Evolutionary conservation across 2,888 invertebrate genomes (phyloP).

Genomic region (Leptopilina drosophilae): DNA sequence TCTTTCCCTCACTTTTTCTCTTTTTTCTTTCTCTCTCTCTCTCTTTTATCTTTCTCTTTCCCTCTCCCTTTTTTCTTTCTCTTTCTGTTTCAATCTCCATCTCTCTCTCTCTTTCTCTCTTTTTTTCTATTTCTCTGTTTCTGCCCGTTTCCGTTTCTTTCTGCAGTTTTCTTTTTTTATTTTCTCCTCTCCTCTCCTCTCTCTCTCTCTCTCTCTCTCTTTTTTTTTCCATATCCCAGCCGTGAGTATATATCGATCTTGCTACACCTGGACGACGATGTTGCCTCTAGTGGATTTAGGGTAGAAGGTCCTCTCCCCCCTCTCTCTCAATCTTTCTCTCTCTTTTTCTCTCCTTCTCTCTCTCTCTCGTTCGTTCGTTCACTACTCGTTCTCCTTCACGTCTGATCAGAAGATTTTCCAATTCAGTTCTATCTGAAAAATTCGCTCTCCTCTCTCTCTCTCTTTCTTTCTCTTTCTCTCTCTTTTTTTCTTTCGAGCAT

Average conservation of each 20-base stretch:
- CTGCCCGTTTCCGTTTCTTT: conserved; percentile 21
- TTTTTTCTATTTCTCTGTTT: background rate
- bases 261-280: conserved; percentile 59
- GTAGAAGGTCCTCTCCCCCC: conserved; percentile 54
- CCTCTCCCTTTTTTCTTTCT: conserved; percentile 19
- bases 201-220: conserved; percentile 25
- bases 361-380: no score
- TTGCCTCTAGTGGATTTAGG: conserved; percentile 59
- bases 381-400: conserved; percentile 40
- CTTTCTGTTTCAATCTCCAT: conserved; percentile 20
- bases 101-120: conserved; percentile 7
- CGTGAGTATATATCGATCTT: conserved; percentile 59
- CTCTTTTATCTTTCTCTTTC: conserved; percentile 18
- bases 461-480: no score
- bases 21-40: conserved; percentile 3
- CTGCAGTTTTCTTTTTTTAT: conserved; percentile 20
- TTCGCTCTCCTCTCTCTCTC: no score
- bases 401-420: conserved; percentile 57
- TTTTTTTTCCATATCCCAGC: conserved; percentile 8
- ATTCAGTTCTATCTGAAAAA: conserved; percentile 49
- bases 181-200: conserved; percentile 24
- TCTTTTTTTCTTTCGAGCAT: background rate
- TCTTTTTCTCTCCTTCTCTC: no score
- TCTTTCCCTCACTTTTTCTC: no score
- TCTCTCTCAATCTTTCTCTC: no score